Base-by-base conservation (phyloP, 2,113 vertebrate genomes). In the Synodontis membranacea region DNA sequence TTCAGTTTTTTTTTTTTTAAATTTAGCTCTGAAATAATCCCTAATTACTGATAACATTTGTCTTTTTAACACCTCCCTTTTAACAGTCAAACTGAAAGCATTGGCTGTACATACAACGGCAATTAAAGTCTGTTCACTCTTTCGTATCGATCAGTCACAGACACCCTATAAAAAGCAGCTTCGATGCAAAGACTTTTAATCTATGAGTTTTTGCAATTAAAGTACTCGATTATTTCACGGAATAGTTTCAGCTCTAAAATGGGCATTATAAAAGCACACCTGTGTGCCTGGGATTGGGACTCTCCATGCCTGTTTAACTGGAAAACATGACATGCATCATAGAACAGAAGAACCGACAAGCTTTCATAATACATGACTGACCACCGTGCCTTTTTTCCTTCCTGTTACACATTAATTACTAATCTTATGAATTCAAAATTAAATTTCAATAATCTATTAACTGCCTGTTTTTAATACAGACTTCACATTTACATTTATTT, bases 301-400 rank as follows among this genome's bases (percentile, higher is more conserved):
- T 75, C 23, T 39, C 56, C 70, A 42, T 21, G 46, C 79, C 12
- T 28, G 9, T 39, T 42, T 31, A 44, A 52, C 88, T 84, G 72
- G 19, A 83, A 88, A 83, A 86, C 48, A 86, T 80, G 80, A 83
- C 25, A 28, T 79, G 42, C n/a, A 2, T 80, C 15, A 52, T 44
- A 14, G 28, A 34, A 54, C 48, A 37, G 14, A 54, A 48, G 42
- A 54, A 54, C 15, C 48, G 54, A 34, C 48, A 79, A 79, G 17
- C 42, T 74, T 74, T 46, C 39, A 46, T 25, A 74, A 44, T 23
- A 79, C n/a, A 37, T 79, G 48, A 54, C 8, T 37, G 48, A 79
- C n/a, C 46, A 1, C 15, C 8, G n/a, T 31, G 46, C 28, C 28
- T 12, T 31, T 10, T 14, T 31, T 46, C 80, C 60, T 19, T 60